Base-by-base conservation (phyloP, 2,797 vertebrate species). In the Cyprinella venusta region DNA sequence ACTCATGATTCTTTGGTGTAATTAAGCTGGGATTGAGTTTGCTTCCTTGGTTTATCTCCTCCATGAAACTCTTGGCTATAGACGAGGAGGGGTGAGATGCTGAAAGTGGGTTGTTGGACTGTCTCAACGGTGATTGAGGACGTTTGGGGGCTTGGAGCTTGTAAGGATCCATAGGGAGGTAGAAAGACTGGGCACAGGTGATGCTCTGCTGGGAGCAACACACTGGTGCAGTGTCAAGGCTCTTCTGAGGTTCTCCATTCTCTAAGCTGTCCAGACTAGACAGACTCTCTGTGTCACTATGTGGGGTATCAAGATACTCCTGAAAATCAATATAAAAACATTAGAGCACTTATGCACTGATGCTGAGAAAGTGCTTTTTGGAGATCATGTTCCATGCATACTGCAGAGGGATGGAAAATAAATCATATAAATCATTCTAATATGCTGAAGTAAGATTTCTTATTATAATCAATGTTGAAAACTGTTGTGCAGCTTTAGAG, bases 221-320 rank as follows among this genome's bases (percentile, higher is more conserved):
- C 63, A 70, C 15, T 2, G 24, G 86, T 6, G 82, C 45, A 77
- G 88, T 87, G 84, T 82, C 82, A 82, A 85, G 92, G 77, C 85
- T 88, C 80, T 89, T 91, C 88, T 92, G 92, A 89, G 72, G 88
- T 13, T 94, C 92, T 80, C 93, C 93, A 82, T 89, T 92, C 80
- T 99, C 97, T 89, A 99, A 94, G 89, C 97, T 99, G 92, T 99
- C 97, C 88, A 94, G 90, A 91, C 96, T 97, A 21, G 91, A 96
- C 75, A 97, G 86, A 80, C 95, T 97, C 87, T 96, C 96, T 83
- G 95, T 95, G 87, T 90, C 90, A 80, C 91, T 90, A 89, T 91
- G 89, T 82, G 94, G 91, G 86, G 93, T 92, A 84, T 94, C 88
- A 87, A 92, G 91, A 88, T 92, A 91, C 88, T 94, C 95, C 97